These are phyloP conservation scores for Schizaphis graminum DNA, from an alignment of 2,888 invertebrate genomes.

Conservation along the genomic window DNA sequence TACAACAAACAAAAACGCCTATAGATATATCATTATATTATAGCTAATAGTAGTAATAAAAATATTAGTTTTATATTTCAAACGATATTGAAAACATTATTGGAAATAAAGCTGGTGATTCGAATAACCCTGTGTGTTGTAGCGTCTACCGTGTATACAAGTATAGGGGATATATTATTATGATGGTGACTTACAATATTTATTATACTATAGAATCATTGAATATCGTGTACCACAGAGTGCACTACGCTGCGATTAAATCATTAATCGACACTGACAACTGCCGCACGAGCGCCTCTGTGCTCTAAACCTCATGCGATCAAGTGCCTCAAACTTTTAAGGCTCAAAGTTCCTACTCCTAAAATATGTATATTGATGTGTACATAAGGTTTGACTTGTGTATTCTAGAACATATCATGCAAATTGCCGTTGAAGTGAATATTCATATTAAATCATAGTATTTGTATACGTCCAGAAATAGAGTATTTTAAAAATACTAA, in stretches of 20 bases:
- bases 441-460: neutral
- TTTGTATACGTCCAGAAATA: neutral
- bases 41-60: neutral
- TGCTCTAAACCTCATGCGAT: neutral
- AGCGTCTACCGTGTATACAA: neutral
- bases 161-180: too few species aligned
- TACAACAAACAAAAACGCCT: neutral
- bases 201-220: neutral
- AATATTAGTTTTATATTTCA: neutral
- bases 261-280: neutral
- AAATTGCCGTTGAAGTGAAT: neutral
- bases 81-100: neutral
- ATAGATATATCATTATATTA: neutral
- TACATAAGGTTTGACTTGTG: neutral
- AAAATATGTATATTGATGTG: neutral
- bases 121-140: neutral
- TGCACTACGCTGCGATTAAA: neutral
- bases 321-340: neutral
- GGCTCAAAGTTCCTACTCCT: neutral
- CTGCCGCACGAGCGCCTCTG: neutral
- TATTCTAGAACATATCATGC: neutral
- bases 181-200: neutral
- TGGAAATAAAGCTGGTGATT: neutral
- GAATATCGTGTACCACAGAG: neutral
- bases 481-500: neutral